phyloP scores from a whole-genome alignment of 2,888 invertebrate species.

The Andricus curvator region DNA sequence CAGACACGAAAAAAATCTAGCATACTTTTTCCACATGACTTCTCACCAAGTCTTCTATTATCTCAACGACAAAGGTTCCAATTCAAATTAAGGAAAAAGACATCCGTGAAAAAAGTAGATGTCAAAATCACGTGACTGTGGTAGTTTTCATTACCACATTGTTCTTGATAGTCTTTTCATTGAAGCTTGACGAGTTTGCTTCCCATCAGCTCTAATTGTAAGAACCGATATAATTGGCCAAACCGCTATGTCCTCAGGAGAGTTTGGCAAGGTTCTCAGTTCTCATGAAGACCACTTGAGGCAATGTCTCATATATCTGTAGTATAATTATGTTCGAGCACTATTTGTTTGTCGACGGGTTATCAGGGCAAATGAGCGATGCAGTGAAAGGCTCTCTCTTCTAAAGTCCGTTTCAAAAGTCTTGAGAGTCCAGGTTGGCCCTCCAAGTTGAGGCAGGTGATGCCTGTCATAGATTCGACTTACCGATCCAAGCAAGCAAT shows the following conservation, averaged over 20 bases:
- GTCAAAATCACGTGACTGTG: not conserved
- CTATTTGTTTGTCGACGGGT: slow-evolving; percentile 52
- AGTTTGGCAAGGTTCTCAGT: not conserved
- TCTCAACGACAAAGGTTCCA: not conserved
- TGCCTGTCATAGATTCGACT: slow-evolving; percentile 40
- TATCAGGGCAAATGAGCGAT: slow-evolving; percentile 43
- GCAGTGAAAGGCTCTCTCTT: slow-evolving; percentile 52
- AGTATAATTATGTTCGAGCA: slow-evolving; percentile 16
- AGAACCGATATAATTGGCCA: slow-evolving; percentile 44
- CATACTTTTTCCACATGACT: slow-evolving; percentile 1
- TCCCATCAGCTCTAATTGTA: slow-evolving; percentile 22
- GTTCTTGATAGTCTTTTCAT: slow-evolving; percentile 10
- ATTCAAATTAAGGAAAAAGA: not conserved
- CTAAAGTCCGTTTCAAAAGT: not conserved
- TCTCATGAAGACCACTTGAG: slow-evolving; percentile 9
- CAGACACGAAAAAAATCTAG: not conserved
- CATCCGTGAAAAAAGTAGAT: not conserved
- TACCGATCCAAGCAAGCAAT: slow-evolving; percentile 41
- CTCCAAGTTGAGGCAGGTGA: not conserved
- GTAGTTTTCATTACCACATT: not conserved
- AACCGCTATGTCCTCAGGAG: slow-evolving; percentile 27
- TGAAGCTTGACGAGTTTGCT: slow-evolving; percentile 1
- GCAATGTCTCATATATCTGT: not conserved
- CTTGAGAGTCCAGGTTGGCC: not conserved
- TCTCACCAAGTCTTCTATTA: not conserved